A percentile compares a stretch with the other conserved stretches of the same genome.
These are phyloP conservation scores for Lemur catta DNA, from an alignment of 2,797 vertebrate species.

Conservation along the genomic window DNA sequence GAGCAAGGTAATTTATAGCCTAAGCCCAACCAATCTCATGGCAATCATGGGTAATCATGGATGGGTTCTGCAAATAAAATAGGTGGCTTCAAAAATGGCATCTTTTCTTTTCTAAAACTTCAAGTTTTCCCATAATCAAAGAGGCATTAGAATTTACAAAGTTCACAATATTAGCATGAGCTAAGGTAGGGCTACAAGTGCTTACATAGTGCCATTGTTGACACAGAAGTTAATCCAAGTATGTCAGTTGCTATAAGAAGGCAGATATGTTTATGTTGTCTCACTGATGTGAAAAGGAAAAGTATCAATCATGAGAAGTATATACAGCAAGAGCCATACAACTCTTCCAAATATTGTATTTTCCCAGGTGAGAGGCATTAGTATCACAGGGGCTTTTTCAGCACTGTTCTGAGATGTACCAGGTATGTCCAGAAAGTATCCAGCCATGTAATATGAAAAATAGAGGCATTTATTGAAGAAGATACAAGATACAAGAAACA, in stretches of 20 bases:
- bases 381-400: not conserved
- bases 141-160: not conserved
- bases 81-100: not conserved
- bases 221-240: not conserved
- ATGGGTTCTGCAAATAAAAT: not conserved
- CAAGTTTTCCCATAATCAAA: not conserved
- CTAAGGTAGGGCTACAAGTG: not conserved
- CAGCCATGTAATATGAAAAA: too few relatives aligned
- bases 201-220: not conserved
- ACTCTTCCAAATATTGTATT: not conserved
- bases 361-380: not conserved
- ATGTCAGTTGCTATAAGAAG: not conserved
- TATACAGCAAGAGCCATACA: not conserved
- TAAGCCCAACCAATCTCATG: not conserved
- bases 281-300: not conserved
- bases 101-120: constrained; percentile 12
- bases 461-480: too few relatives aligned
- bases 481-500: too few relatives aligned
- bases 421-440: too few relatives aligned
- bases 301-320: not conserved
- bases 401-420: not conserved
- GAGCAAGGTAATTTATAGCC: not conserved
- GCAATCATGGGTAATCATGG: not conserved
- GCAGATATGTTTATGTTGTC: not conserved
- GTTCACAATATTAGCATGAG: not conserved